Conservation (phyloP, 2,797 vertebrate species). For the Hoplostethus atlanticus region DNA sequence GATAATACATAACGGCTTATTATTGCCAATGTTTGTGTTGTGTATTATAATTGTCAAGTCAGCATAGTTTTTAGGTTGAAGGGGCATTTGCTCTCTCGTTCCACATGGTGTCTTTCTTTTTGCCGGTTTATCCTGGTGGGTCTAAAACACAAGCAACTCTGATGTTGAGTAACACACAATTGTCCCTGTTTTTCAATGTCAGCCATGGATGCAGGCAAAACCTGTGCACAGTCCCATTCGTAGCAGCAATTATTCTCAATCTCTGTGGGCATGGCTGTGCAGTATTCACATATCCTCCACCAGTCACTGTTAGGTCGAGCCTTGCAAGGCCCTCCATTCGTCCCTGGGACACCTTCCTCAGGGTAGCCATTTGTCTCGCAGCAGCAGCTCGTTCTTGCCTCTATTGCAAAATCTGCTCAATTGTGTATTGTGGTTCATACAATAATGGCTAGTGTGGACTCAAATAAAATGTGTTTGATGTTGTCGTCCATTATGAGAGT, state of each 20-base stretch:
- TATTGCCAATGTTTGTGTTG: no score
- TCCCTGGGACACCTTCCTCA: conserved; percentile 46
- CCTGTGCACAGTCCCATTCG: conserved; percentile 59
- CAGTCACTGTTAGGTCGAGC: conserved; percentile 48
- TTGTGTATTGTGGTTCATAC: conserved; percentile 14
- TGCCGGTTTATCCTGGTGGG: no score
- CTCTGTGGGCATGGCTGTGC: conserved; percentile 59
- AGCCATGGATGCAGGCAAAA: conserved; percentile 51
- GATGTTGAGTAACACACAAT: conserved; percentile 22
- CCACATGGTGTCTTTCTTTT: no score
- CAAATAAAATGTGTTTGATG: conserved; percentile 15
- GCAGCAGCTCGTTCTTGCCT: conserved; percentile 51
- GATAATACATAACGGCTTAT: no score
- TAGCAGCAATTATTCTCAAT: conserved; percentile 64
- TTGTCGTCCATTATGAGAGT: no score
- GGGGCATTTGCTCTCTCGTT: no score
- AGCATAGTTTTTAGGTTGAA: no score
- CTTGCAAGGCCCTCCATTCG: conserved; percentile 26
- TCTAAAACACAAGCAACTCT: no score
- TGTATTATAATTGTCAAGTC: no score
- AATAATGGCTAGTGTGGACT: conserved; percentile 35
- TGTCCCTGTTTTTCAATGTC: conserved; percentile 52
- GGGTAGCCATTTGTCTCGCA: conserved; percentile 57
- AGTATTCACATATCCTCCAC: conserved; percentile 42
- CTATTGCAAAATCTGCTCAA: conserved; percentile 55